A percentile compares a stretch with the other conserved stretches of the same genome.
phyloP scores from a whole-genome alignment of 2,113 vertebrate species.

The Chascanopsetta lugubris region DNA sequence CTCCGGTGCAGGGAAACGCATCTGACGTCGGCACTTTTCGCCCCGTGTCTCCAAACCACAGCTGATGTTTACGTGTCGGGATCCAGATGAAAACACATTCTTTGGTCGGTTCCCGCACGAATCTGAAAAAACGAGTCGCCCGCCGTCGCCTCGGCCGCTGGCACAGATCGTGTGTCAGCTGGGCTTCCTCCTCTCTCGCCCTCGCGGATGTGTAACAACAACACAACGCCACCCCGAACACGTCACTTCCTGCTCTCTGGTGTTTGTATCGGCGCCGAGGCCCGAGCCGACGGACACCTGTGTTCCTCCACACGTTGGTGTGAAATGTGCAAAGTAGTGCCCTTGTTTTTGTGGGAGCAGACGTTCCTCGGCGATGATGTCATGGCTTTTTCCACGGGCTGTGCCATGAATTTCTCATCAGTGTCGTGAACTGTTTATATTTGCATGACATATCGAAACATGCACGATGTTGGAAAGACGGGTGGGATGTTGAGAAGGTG shows the following conservation, averaged over 20 bases:
- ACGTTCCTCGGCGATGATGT: slow-evolving; percentile 9
- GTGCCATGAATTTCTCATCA: not conserved
- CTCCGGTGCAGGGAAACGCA: no score
- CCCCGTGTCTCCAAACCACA: no score
- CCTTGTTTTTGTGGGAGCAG: not conserved
- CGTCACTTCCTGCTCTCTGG: not conserved
- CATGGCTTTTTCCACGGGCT: not conserved
- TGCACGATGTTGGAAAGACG: not conserved
- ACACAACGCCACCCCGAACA: not conserved
- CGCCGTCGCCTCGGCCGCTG: not conserved
- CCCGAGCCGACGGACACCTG: not conserved
- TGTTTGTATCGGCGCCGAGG: not conserved
- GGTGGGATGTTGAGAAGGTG: not conserved
- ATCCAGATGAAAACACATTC: slow-evolving; percentile 33
- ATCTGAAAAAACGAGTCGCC: not conserved
- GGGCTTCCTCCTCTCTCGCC: not conserved
- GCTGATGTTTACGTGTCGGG: no score
- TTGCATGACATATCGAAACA: not conserved
- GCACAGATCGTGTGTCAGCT: not conserved
- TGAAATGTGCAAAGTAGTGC: not conserved
- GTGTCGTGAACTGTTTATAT: not conserved
- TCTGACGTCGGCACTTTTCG: no score
- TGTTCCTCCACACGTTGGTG: not conserved
- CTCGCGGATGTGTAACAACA: not conserved
- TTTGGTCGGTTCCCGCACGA: not conserved